A percentile compares a stretch with the other conserved stretches of the same genome.
phyloP scores from a whole-genome alignment of 2,797 vertebrate species.

The Ctenochaetus hawaiiensis region DNA sequence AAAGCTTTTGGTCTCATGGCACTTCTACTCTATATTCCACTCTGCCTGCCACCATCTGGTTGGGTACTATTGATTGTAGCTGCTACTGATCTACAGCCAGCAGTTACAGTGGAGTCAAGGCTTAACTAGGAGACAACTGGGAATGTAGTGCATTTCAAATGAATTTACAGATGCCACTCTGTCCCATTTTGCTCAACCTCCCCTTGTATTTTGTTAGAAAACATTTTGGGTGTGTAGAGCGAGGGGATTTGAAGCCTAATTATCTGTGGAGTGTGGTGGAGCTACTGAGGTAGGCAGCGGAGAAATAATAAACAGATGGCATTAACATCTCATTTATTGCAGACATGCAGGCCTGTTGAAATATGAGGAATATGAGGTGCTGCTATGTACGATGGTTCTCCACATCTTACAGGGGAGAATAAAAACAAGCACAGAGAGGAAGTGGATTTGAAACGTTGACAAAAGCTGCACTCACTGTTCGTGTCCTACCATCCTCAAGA shows the following conservation, averaged over 20 bases:
- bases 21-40: neutral
- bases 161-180: conserved; percentile 41
- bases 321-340: conserved; percentile 31
- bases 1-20: neutral
- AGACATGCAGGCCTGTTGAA: conserved; percentile 34
- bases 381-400: conserved; percentile 7
- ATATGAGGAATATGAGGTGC: conserved; percentile 19
- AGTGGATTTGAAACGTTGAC: neutral
- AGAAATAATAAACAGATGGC: conserved; percentile 58
- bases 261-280: conserved; percentile 15
- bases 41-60: conserved; percentile 14
- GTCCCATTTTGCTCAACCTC: conserved; percentile 57
- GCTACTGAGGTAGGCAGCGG: conserved; percentile 23
- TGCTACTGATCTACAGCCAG: neutral
- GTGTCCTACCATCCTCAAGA: too few species aligned
- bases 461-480: too few species aligned
- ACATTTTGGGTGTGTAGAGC: conserved; percentile 48
- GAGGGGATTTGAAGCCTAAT: conserved; percentile 49
- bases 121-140: conserved; percentile 30
- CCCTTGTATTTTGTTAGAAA: conserved; percentile 60
- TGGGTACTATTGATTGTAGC: conserved; percentile 19
- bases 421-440: neutral
- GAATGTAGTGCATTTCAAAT: conserved; percentile 38
- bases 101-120: neutral
- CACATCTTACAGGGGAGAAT: too few species aligned